Evolutionary conservation across 1,140 invertebrate genomes (phyloP), one percentile per base, ranked within the genome.

Genomic region (Ceratina australensis): DNA sequence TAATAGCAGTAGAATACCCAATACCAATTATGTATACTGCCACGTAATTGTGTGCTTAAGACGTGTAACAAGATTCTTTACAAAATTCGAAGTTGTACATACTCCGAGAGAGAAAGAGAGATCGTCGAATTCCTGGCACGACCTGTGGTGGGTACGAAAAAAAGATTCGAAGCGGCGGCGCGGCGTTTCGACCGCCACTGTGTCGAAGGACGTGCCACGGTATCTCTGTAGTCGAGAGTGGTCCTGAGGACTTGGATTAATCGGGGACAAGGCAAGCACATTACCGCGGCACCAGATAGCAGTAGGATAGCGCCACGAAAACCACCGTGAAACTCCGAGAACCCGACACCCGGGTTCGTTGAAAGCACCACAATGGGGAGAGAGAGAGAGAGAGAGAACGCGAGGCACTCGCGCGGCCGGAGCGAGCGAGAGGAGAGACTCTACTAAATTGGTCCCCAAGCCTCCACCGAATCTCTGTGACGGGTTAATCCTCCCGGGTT

Each of bases 211-310:
- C 85, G 68, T 57, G 15, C 57, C 78, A 68, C 67, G 33, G 33
- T 42, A 64, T 84, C 84, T 84, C 82, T 71, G 72, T 49, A 47
- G 54, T 42, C 72, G 78, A 81, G 78, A 79, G 73, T 76, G 83
- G 78, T 26, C 73, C 83, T 56, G 78, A 73, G 77, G 74, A 79
- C 71, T 85, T 83, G 87, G 89, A 91, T 91, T 91, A 91, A 91
- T 91, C 90, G 86, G 83, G 86, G 89, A 91, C 90, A 91, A 90
- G 90, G 89, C 87, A 91, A 90, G 87, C 89, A 87, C 90, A 91
- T 91, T 91, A 90, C 89, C 84, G 84, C 67, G 72, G 79, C 78
- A 77, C 57, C 82, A 83, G 82, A 83, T 79, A 83, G 80, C 77
- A 10, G 61, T 61, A 64, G 83, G 86, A 89, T 88, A 89, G 86